Conservation (phyloP, 2,888 invertebrate species). For the Himalopsyche tibetana region DNA sequence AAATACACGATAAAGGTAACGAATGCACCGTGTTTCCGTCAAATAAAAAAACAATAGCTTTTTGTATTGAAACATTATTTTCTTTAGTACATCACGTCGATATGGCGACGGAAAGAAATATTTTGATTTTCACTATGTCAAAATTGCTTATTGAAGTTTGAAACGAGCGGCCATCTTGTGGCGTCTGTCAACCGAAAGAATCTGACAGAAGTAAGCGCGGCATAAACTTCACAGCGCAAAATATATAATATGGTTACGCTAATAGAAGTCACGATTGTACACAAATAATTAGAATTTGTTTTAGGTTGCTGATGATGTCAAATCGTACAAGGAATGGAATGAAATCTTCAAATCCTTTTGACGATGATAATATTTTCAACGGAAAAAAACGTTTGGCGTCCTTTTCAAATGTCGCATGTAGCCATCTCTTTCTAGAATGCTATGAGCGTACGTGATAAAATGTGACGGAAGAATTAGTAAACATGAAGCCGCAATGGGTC, state of each 20-base stretch:
- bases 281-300: too few species aligned
- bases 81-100: background rate
- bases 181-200: conserved; percentile 65
- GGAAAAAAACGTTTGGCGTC: conserved; percentile 60
- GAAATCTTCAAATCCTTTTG: background rate
- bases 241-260: background rate
- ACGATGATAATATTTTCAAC: conserved; percentile 45
- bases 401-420: conserved; percentile 63
- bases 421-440: conserved; percentile 52
- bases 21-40: too few species aligned
- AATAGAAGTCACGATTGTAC: too few species aligned
- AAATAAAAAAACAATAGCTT: too few species aligned
- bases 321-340: background rate
- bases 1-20: background rate
- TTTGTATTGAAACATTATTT: too few species aligned
- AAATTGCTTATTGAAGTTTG: conserved; percentile 45
- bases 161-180: conserved; percentile 63
- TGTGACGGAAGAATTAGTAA: conserved; percentile 56
- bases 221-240: conserved; percentile 11
- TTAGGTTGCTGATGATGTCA: too few species aligned
- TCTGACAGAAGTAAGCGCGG: conserved; percentile 56
- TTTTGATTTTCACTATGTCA: conserved; percentile 45
- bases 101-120: background rate
- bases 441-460: conserved; percentile 2
- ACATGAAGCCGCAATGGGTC: conserved; percentile 60